phyloP scores from a whole-genome alignment of 2,113 vertebrate species.

The Steatornis caripensis region DNA sequence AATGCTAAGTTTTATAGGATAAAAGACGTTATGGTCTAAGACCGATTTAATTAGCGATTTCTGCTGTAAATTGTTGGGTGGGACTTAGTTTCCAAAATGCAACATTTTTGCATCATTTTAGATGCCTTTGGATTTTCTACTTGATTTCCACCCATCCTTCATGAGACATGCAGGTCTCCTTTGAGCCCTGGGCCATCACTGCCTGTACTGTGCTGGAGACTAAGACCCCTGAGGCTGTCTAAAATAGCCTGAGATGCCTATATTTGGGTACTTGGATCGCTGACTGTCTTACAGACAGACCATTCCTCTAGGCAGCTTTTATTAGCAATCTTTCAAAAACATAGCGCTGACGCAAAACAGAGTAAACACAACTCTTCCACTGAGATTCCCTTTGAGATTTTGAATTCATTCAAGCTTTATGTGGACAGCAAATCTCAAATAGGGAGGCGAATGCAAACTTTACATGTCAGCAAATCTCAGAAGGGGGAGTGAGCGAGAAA shows the following conservation, averaged over 20 bases:
- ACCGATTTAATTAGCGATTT: background rate
- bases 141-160: background rate
- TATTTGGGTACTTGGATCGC: conserved; percentile 28
- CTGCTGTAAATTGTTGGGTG: background rate
- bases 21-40: background rate
- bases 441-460: background rate
- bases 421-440: conserved; percentile 10
- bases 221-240: background rate
- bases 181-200: background rate
- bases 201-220: background rate
- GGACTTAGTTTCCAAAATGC: background rate
- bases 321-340: conserved; percentile 8
- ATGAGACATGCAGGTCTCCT: background rate
- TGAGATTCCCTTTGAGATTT: conserved; percentile 38
- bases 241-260: conserved; percentile 16
- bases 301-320: conserved; percentile 15
- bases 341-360: background rate
- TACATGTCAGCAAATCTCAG: background rate
- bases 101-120: background rate
- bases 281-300: background rate
- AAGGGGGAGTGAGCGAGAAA: background rate
- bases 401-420: background rate
- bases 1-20: background rate
- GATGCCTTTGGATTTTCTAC: background rate
- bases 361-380: background rate